Conservation (phyloP, 2,888 invertebrate genomes). For the Trichacis sp. region DNA sequence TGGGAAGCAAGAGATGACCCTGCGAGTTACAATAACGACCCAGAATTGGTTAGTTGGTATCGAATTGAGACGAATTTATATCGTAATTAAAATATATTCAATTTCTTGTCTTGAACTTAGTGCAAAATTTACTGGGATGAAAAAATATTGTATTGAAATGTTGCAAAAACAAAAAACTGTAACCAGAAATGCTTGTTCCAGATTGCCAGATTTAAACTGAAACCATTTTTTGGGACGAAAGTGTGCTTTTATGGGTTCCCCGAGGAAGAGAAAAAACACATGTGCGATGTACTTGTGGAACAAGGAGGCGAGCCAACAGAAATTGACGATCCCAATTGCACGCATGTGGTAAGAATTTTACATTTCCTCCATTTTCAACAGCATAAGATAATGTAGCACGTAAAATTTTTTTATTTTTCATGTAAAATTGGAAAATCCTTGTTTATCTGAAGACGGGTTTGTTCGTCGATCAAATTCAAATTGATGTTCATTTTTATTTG, state of each 20-base stretch:
- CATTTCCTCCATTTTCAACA: slow-evolving; percentile 6
- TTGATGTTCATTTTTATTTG: background rate
- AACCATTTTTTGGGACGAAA: slow-evolving; percentile 88
- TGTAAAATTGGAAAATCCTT: too few species aligned
- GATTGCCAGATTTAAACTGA: slow-evolving; percentile 76
- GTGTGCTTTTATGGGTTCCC: slow-evolving; percentile 93
- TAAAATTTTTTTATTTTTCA: too few species aligned
- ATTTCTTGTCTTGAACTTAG: too few species aligned
- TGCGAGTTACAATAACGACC: slow-evolving; percentile 78
- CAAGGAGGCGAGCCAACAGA: slow-evolving; percentile 82
- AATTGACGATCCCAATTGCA: slow-evolving; percentile 85
- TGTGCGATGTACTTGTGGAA: slow-evolving; percentile 88
- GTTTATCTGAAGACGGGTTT: too few species aligned
- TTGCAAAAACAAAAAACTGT: too few species aligned
- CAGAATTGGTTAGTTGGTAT: slow-evolving; percentile 79
- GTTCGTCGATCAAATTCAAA: background rate
- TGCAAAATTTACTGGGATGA: too few species aligned
- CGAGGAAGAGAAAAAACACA: slow-evolving; percentile 89
- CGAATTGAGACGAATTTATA: too few species aligned
- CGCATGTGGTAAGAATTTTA: slow-evolving; percentile 85
- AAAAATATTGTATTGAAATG: too few species aligned
- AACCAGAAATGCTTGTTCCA: too few species aligned
- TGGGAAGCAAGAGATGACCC: slow-evolving; percentile 85
- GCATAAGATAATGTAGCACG: background rate
- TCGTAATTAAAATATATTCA: too few species aligned